Percentiles rank a stretch among this genome's conserved stretches.
phyloP scores from a whole-genome alignment of 2,113 vertebrate genomes.

The Talpa occidentalis region DNA sequence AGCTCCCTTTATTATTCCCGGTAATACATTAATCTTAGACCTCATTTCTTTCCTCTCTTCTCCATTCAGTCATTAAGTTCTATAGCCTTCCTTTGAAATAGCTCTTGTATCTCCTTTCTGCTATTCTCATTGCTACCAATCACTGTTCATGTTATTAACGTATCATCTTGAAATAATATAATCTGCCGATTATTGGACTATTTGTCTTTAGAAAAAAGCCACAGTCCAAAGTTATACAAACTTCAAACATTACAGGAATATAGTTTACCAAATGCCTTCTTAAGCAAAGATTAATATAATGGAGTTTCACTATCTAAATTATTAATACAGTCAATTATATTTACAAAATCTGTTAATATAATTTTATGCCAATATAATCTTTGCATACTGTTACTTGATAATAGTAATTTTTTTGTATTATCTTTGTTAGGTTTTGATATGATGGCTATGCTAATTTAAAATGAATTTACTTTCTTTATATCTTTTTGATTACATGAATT shows the following conservation, averaged over 20 bases:
- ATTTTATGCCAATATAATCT: neutral
- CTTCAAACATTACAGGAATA: neutral
- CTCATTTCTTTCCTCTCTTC: neutral
- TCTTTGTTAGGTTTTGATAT: constrained; percentile 18
- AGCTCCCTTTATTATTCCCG: neutral
- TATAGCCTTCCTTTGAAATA: constrained; percentile 33
- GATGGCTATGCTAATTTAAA: constrained; percentile 20
- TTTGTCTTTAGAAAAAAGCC: neutral
- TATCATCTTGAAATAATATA: neutral
- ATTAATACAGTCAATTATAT: neutral
- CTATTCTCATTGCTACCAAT: neutral
- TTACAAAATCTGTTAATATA: constrained; percentile 29
- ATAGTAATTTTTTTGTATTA: neutral
- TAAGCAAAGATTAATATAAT: constrained; percentile 24
- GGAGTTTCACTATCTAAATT: neutral
- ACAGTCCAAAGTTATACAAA: neutral
- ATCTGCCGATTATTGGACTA: neutral
- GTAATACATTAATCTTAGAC: neutral
- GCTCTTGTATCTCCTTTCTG: neutral
- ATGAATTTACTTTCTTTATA: constrained; percentile 18
- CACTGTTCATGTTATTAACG: neutral
- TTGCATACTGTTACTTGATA: neutral
- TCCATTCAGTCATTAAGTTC: neutral
- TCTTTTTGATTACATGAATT: neutral
- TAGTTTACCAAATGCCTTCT: constrained; percentile 33